A percentile compares a stretch with the other conserved stretches of the same genome.
Conservation (phyloP, 2,888 invertebrate species). For the Eretmocerus hayati region DNA sequence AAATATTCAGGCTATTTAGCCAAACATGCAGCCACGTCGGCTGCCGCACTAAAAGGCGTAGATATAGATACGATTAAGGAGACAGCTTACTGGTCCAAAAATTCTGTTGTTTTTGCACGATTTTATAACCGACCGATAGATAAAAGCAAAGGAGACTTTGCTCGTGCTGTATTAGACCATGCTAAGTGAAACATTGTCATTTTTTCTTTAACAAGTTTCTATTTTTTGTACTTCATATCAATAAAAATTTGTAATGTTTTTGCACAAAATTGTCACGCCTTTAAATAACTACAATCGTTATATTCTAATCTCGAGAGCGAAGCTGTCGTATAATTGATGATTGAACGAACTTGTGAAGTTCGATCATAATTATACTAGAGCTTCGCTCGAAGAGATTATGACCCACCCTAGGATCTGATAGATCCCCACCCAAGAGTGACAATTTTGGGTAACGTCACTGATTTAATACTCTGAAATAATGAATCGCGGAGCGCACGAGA, state of each 20-base stretch:
- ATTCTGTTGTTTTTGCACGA: conserved; percentile 10
- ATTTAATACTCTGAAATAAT: no score
- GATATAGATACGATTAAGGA: conserved; percentile 13
- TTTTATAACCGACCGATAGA: conserved; percentile 13
- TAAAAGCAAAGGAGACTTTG: no score
- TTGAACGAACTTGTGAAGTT: neutral
- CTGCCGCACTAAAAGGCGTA: conserved; percentile 12
- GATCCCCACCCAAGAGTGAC: no score
- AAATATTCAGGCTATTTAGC: conserved; percentile 13
- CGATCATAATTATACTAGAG: neutral
- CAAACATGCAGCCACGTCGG: conserved; percentile 17
- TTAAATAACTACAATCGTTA: neutral
- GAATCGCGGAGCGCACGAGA: no score
- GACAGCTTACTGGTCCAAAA: conserved; percentile 14
- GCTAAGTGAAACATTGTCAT: no score
- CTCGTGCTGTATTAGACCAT: no score
- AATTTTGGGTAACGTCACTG: no score
- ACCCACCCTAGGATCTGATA: neutral
- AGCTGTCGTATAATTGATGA: neutral
- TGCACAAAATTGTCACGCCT: neutral
- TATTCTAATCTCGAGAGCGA: neutral
- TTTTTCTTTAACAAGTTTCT: neutral
- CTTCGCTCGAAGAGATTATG: neutral
- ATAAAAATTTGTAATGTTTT: no score
- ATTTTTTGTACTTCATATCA: neutral